Evolutionary conservation across 1,140 invertebrate species (phyloP), one percentile per base, ranked within the genome.

Genomic region (Neuroterus valhalla): DNA sequence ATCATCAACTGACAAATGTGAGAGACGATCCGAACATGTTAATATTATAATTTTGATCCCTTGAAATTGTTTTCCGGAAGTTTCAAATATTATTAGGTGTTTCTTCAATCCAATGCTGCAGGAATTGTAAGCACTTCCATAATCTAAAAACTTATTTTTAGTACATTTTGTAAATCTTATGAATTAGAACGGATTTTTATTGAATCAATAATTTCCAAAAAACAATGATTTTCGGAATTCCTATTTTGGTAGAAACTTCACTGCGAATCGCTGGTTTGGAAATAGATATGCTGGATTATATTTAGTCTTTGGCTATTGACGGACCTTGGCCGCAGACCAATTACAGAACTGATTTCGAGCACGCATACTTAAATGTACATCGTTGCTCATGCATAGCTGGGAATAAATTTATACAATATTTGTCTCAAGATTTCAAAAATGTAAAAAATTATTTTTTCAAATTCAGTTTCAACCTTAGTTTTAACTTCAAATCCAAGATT

Each of bases 281-380:
- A 62, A 62, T 62, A 62, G 55, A 62, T 62, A 62, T 62, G 26
- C 55, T 62, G 55, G n/a, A 23, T 62, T 62, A 62, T 31, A 62
- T 62, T 38, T 62, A 62, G 55, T 62, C 55, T 62, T 62, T 62
- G 55, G 55, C 55, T 62, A 62, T 62, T 62, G 55, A 62, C 55
- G 55, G 55, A 62, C 55, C 55, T 62, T 62, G 55, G 55, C 55
- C 55, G 55, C 55, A 62, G 55, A 62, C 55, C 55, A 62, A 62
- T 62, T 62, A 62, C 55, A 62, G 55, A 23, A 62, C 55, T 62
- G 55, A 62, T 62, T 62, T 62, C 55, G 55, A 62, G 55, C 55
- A 26, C 55, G 55, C n/a, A 62, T 62, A 62, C 21, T 62, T 62
- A 62, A 62, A 62, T 62, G 26, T 62, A 26, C 31, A 31, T 62